Percentiles rank a stretch among this genome's conserved stretches.
These are phyloP conservation scores for Lasioglossum leucozonium DNA, from an alignment of 2,888 invertebrate species.

Conservation along the genomic window DNA sequence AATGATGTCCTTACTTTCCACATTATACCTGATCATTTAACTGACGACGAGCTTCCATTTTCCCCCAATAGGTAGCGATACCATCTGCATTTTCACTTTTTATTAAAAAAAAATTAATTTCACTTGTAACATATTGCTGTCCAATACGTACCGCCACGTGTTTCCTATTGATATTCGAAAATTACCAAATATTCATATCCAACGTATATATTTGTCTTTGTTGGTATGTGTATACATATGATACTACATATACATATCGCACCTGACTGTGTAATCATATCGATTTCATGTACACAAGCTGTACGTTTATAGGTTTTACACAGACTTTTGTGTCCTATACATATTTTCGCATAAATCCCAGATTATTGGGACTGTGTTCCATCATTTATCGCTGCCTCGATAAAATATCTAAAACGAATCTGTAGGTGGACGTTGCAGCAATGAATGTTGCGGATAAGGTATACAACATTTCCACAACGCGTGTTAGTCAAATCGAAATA, in stretches of 20 bases:
- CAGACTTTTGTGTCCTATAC: neutral
- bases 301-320: neutral
- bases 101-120: conserved; percentile 14
- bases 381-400: conserved; percentile 17
- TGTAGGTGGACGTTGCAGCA: neutral
- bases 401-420: conserved; percentile 2
- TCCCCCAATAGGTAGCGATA: neutral
- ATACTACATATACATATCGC: neutral
- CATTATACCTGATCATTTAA: neutral
- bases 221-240: neutral
- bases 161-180: neutral
- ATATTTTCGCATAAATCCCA: conserved; percentile 23
- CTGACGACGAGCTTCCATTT: neutral
- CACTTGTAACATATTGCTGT: neutral
- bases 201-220: neutral
- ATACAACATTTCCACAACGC: neutral
- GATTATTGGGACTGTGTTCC: conserved; percentile 28
- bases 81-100: neutral
- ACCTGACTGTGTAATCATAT: neutral
- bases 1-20: neutral
- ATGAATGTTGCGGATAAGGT: neutral
- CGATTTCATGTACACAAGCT: neutral
- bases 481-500: neutral
- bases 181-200: neutral
- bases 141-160: neutral